A percentile compares a stretch with the other conserved stretches of the same genome.
These are phyloP conservation scores for Theristus sp. DNA, from an alignment of 2,888 invertebrate genomes.

Conservation along the genomic window DNA sequence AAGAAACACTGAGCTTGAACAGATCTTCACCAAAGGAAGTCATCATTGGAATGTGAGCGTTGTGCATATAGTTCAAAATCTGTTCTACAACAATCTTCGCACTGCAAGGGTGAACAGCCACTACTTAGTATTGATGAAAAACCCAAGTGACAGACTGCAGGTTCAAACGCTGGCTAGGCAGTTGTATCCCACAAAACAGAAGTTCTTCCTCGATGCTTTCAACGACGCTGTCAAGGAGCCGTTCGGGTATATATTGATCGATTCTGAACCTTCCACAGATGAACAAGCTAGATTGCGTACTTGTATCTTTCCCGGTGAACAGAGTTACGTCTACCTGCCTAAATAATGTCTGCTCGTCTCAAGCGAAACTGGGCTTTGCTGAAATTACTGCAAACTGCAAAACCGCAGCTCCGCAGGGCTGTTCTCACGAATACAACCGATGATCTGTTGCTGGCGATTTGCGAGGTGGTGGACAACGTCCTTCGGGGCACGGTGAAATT, in stretches of 20 bases:
- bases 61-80: background rate
- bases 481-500: background rate
- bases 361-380: background rate
- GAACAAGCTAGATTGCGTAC: background rate
- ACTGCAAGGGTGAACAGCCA: background rate
- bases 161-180: background rate
- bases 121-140: background rate
- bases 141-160: background rate
- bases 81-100: background rate
- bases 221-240: background rate
- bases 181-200: background rate
- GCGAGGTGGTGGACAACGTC: background rate
- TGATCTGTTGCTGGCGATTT: background rate
- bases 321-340: background rate
- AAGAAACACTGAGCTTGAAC: background rate
- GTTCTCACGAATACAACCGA: background rate
- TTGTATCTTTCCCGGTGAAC: background rate
- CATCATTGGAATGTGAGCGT: background rate
- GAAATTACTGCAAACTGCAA: background rate
- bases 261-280: background rate
- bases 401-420: background rate
- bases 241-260: background rate
- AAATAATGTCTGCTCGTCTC: background rate
- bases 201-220: background rate
- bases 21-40: background rate